Evolutionary conservation across 2,113 vertebrate species (phyloP), one percentile per base, ranked within the genome.

Genomic region (Addax nasomaculatus): DNA sequence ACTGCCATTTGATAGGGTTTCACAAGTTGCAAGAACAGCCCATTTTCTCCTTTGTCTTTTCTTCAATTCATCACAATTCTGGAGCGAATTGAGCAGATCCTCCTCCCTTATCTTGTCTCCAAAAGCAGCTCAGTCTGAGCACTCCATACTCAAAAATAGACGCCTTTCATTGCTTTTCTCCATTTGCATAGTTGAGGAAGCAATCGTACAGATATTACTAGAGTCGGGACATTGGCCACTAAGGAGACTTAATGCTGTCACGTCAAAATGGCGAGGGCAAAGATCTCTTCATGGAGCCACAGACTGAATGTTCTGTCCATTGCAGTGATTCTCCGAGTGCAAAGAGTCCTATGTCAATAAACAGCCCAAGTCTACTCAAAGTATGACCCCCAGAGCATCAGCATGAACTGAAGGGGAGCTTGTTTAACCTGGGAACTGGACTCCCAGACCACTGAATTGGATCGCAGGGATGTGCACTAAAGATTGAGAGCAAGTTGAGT

Each of bases 151-250:
- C 3, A 80, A 14, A 25, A 43, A 83, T 30, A 15, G 25, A 39
- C 7, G 39, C 27, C 47, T 30, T 92, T 64, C 39, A 39, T 43
- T 13, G 15, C 36, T 79, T 51, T 80, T 80, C 47, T 33, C 47
- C 10, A 33, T 80, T 51, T 51, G 29, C 16, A 51, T 33, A 76
- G 17, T 16, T 6, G 29, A 33, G 21, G 45, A 80, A 49, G 16
- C 16, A 80, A 80, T 0, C 0, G 0, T 12, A 33, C 9, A 12
- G 78, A 33, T 11, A 17, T 51, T 17, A 76, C 10, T 83, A 58
- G 30, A 47, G 6, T 36, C 1, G 1, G 0, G 17, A 29, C 51
- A n/a, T 7, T 36, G 58, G n/a, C 17, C 21, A 51, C 8, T 62
- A 51, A 76, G 51, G 23, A 78, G 9, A 39, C 23, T 39, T 17